Evolutionary conservation across 1,140 invertebrate genomes (phyloP), one percentile per base, ranked within the genome.

Genomic region (Apis cerana): DNA sequence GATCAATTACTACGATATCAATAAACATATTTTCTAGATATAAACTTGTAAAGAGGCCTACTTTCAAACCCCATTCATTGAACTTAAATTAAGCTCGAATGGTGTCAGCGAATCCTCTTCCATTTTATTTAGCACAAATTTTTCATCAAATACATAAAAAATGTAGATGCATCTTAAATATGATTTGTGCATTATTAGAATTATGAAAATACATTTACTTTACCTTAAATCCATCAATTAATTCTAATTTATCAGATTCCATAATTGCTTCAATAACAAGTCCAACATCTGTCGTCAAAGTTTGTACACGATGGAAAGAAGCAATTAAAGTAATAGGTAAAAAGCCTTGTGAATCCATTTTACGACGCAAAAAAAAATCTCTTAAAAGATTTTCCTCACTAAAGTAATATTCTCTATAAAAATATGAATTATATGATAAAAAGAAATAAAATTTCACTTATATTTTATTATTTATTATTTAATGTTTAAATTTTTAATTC

Each of bases 381-480:
- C 97, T 96, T 88, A 97, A 96, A 72, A 99, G 95, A 95, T 99
- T 99, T 89, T 99, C 98, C 89, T 97, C 97, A 92, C 98, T 99
- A 94, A 99, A 99, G 95, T 99, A 99, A 94, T 99, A 99, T 95
- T 99, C 99, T 93, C 98, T 99, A 94, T 56, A 96, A 95, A 87
- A 88, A 75, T 83, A 83, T 70, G 85, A 81, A 88, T 82, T 70
- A 59, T 64, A 72, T 27, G 7, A 68, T 56, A 21, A 23, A 4
- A 33, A 33, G n/a, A 52, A 3, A 54, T n/a, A 0, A 58, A 48
- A 0, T 23, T 23, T 62, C 11, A 27, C 12, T n/a, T 27, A 15
- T 13, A 17, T 21, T 13, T 12, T 56, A 72, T 61, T 75, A 17
- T 13, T 12, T 56, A 72, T 61, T 75, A 17, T 15, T 33, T 11